Evolutionary conservation across 1,140 invertebrate species (phyloP), one percentile per base, ranked within the genome.

Genomic region (Oreohelix idahoensis): DNA sequence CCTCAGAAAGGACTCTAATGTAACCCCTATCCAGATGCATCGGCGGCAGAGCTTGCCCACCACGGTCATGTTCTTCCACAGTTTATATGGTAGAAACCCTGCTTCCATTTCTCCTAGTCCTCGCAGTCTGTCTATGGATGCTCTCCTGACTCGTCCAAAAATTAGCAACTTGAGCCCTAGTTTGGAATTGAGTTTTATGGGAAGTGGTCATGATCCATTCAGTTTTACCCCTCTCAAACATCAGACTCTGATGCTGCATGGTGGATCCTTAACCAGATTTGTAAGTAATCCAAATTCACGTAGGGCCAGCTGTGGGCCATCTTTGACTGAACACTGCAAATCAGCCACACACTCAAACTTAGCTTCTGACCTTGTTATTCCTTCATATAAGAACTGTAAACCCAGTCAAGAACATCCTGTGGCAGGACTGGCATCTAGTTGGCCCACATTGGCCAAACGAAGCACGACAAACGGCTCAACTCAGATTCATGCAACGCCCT

Each of bases 81-180:
- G 63, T 23, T 77, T 29, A 49, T 29, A 32, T 11, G 32, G 39
- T 29, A 32, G 38, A 15, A 39, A 5, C 26, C 10, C 39, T n/a
- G 79, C 42, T 32, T 1, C 36, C 8, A 20, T n/a, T 35, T 29
- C 35, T 53, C 23, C 45, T 5, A 53, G 51, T 26, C 51, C 80
- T 36, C 80, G 80, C 23, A 86, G 86, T 77, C 83, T 88, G 35
- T 90, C 89, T 10, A 85, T 90, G 78, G 89, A 90, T 29, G 83
- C 86, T 35, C 73, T 90, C 36, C 39, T 86, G 35, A 36, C 86
- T 39, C 78, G 87, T 20, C 88, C 89, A 39, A 90, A 90, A 83
- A 87, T 90, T 51, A 87, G 86, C 42, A 89, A 85, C 73, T 83
- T 90, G 38, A 87, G 86, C 74, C 84, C 86, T 35, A 87, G 80